phyloP scores from a whole-genome alignment of 2,888 invertebrate genomes.

The Chesias legatella region DNA sequence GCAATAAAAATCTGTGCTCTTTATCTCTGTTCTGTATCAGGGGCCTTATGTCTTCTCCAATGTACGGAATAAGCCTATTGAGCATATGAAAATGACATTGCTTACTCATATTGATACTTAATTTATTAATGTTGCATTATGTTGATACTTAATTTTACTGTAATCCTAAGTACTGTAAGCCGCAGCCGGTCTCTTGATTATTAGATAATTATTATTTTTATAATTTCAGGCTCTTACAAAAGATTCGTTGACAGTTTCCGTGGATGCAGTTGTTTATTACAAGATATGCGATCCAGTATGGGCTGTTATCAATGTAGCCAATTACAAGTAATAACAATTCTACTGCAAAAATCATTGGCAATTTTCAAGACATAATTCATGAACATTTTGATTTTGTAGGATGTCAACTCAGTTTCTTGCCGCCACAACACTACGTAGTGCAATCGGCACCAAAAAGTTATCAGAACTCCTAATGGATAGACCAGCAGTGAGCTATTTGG shows the following conservation, averaged over 20 bases:
- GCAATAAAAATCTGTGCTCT: no score
- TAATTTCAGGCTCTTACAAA: constrained; percentile 60
- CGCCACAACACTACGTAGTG: constrained; percentile 90
- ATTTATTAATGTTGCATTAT: no score
- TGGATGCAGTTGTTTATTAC: constrained; percentile 92
- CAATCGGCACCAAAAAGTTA: constrained; percentile 92
- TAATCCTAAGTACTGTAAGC: no score
- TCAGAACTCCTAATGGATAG: constrained; percentile 92
- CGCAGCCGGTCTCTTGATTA: no score
- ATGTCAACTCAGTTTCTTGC: constrained; percentile 87
- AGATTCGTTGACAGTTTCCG: constrained; percentile 93
- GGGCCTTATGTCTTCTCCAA: no score
- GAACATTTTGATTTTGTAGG: constrained; percentile 51
- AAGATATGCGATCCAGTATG: constrained; percentile 63
- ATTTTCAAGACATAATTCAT: background rate
- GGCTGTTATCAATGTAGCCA: constrained; percentile 11
- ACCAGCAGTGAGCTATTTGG: constrained; percentile 89
- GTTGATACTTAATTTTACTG: no score
- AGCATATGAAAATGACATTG: no score
- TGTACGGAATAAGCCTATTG: no score
- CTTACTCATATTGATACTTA: no score
- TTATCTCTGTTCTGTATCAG: no score
- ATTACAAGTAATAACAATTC: constrained; percentile 46
- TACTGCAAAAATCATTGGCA: no score
- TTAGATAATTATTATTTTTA: constrained; percentile 1